Conservation (phyloP, 2,113 vertebrate genomes). For the Rhadina sibilatrix region DNA sequence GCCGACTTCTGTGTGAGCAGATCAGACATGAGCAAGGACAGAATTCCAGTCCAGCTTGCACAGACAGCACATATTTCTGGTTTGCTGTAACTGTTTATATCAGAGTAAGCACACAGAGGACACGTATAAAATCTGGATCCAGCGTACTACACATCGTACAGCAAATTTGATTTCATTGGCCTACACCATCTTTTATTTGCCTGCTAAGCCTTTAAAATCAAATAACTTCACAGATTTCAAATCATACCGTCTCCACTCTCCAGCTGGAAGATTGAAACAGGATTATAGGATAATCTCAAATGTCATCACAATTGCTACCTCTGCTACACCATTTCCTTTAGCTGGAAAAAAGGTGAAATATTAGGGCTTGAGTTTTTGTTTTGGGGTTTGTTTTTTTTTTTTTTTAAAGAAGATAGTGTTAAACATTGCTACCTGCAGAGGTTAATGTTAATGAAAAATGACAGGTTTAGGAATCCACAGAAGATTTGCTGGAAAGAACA, state of each 20-base stretch:
- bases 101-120: not conserved
- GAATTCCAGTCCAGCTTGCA: not conserved
- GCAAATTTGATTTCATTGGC: not conserved
- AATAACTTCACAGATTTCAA: slow-evolving; percentile 17
- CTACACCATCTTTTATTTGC: not conserved
- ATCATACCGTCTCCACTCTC: not conserved
- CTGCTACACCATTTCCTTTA: not conserved
- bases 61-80: slow-evolving; percentile 50
- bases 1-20: slow-evolving; percentile 26
- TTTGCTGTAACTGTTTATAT: slow-evolving; percentile 16
- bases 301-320: slow-evolving; percentile 35
- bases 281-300: slow-evolving; percentile 20
- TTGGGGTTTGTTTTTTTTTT: not conserved
- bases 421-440: not conserved
- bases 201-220: slow-evolving; percentile 14
- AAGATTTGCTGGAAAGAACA: not conserved
- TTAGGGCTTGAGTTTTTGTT: not conserved
- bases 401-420: not conserved
- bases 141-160: rapidly evolving
- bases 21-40: not conserved
- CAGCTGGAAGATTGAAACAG: not conserved
- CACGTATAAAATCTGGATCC: not conserved
- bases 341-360: not conserved
- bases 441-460: not conserved
- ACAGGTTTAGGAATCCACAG: not conserved